Evolutionary conservation across 2,797 vertebrate genomes (phyloP).

Genomic region (Tragopan temminckii): DNA sequence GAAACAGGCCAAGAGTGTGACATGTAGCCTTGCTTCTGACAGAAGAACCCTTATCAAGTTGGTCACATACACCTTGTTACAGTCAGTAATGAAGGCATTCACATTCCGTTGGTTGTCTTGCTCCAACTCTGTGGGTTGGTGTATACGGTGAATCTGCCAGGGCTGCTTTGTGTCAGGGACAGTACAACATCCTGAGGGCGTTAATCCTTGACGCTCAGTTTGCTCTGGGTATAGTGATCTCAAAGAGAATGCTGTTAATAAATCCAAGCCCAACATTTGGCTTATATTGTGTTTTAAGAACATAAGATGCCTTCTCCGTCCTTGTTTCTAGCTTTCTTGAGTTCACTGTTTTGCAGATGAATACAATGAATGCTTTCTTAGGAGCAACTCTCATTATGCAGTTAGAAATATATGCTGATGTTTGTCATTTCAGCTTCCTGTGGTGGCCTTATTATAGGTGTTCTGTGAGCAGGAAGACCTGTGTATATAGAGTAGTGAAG

Average conservation of each 20-base stretch:
- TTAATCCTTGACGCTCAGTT: background rate
- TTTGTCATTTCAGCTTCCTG: background rate
- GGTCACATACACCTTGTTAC: background rate
- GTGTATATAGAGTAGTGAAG: background rate
- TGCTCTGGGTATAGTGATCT: background rate
- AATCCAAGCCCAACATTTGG: background rate
- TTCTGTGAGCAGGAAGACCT: background rate
- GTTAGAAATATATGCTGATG: background rate
- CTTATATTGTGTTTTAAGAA: background rate
- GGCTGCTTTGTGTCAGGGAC: background rate
- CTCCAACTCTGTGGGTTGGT: rapidly evolving
- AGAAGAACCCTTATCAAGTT: background rate
- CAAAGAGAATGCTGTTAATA: background rate
- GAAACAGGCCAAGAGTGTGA: background rate
- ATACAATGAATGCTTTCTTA: background rate
- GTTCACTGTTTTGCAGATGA: background rate
- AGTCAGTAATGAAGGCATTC: background rate
- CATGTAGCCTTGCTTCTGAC: background rate
- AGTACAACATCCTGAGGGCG: rapidly evolving
- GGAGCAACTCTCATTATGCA: background rate
- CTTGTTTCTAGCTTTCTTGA: background rate
- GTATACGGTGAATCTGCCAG: background rate
- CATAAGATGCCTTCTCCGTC: background rate
- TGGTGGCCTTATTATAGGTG: background rate
- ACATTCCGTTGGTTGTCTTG: background rate